Percentiles rank a stretch among this genome's conserved stretches.
phyloP scores from a whole-genome alignment of 2,797 vertebrate species.

The Periophthalmus magnuspinnatus region DNA sequence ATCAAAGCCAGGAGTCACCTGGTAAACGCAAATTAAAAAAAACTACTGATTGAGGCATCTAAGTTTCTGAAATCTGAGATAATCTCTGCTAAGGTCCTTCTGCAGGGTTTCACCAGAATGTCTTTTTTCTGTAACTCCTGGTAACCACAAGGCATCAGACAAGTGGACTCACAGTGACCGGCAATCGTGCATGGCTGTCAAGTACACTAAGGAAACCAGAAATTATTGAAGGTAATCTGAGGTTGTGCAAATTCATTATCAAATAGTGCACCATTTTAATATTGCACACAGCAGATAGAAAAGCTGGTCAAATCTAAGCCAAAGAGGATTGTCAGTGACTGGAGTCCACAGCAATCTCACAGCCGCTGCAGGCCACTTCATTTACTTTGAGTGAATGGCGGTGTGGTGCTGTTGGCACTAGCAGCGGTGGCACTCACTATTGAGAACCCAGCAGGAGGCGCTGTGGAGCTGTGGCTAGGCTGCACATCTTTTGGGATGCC shows the following conservation, averaged over 20 bases:
- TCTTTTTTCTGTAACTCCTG: slow-evolving; percentile 23
- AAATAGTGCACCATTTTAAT: slow-evolving; percentile 71
- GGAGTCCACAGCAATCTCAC: slow-evolving; percentile 47
- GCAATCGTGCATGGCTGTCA: slow-evolving; percentile 46
- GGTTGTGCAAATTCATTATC: slow-evolving; percentile 70
- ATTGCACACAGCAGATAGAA: slow-evolving; percentile 66
- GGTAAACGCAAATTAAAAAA: slow-evolving; percentile 58
- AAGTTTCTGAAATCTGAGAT: slow-evolving; percentile 51
- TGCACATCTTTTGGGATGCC: slow-evolving; percentile 99
- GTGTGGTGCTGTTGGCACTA: slow-evolving; percentile 88
- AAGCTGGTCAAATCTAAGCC: slow-evolving; percentile 36
- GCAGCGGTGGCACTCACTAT: slow-evolving; percentile 93
- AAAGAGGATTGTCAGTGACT: slow-evolving; percentile 36
- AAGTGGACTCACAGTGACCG: slow-evolving; percentile 54
- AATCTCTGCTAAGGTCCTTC: slow-evolving; percentile 63
- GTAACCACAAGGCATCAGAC: slow-evolving; percentile 56
- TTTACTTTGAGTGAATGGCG: slow-evolving; percentile 89
- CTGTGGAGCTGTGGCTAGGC: slow-evolving; percentile 98
- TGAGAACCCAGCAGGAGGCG: slow-evolving; percentile 93
- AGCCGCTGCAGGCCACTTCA: slow-evolving; percentile 62
- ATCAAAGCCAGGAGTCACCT: slow-evolving; percentile 56
- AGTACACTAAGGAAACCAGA: slow-evolving; percentile 26
- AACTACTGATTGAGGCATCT: slow-evolving; percentile 59
- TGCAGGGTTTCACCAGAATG: slow-evolving; percentile 30
- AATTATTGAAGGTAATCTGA: slow-evolving; percentile 47